Percentiles rank a stretch among this genome's conserved stretches.
Conservation (phyloP, 2,888 invertebrate species). For the Ichneumoninae sp. region DNA sequence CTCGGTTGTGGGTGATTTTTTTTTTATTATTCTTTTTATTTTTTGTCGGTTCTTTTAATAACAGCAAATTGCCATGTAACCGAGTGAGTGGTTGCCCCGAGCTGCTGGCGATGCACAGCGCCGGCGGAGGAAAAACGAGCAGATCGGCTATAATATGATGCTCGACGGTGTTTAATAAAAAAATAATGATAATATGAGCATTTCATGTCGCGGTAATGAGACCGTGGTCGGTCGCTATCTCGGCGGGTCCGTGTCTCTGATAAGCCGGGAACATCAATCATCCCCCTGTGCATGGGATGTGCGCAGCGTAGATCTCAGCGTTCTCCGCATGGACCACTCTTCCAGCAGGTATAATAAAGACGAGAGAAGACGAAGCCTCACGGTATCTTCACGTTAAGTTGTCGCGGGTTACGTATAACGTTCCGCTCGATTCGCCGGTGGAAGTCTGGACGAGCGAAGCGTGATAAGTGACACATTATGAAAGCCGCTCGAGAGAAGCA, state of each 20-base stretch:
- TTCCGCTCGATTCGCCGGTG: slow-evolving; percentile 53
- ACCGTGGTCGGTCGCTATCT: slow-evolving; percentile 72
- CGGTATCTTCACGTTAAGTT: slow-evolving; percentile 61
- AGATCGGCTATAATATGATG: slow-evolving; percentile 40
- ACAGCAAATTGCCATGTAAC: slow-evolving; percentile 59
- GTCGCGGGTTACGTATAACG: slow-evolving; percentile 56
- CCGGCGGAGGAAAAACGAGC: slow-evolving; percentile 42
- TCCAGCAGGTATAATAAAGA: slow-evolving; percentile 63
- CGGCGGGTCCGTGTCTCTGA: slow-evolving; percentile 75
- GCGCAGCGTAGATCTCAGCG: slow-evolving; percentile 22
- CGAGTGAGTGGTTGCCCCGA: slow-evolving; percentile 15
- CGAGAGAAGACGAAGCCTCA: slow-evolving; percentile 46
- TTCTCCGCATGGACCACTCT: slow-evolving; percentile 26
- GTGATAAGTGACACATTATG: slow-evolving; percentile 75
- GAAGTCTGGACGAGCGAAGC: slow-evolving; percentile 67
- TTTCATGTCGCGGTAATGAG: slow-evolving; percentile 82
- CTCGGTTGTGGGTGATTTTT: slow-evolving; percentile 36
- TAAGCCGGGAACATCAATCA: slow-evolving; percentile 73
- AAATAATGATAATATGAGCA: slow-evolving; percentile 83
- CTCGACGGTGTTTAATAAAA: slow-evolving; percentile 80
- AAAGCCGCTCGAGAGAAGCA: slow-evolving; percentile 44
- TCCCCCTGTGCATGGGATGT: slow-evolving; percentile 59
- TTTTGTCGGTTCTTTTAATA: slow-evolving; percentile 58
- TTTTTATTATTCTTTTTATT: slow-evolving; percentile 35
- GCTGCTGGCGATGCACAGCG: slow-evolving; percentile 18